These are phyloP conservation scores for Tryphoninae sp. DNA, from an alignment of 2,888 invertebrate genomes.

Conservation along the genomic window DNA sequence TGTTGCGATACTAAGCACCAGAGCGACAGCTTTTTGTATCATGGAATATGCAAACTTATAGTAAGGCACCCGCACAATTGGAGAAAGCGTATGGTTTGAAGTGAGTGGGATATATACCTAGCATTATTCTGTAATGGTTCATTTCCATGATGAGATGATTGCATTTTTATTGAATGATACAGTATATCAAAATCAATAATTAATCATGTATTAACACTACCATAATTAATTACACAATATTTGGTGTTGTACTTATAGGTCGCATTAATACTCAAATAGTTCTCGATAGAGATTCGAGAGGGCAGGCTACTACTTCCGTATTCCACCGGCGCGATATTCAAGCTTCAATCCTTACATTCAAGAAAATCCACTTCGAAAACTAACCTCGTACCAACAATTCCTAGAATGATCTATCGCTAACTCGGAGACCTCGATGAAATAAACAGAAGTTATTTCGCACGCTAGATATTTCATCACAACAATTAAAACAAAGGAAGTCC, in stretches of 20 bases:
- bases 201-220: not conserved
- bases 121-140: not conserved
- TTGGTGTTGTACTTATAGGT: not conserved
- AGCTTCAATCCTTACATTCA: not conserved
- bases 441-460: too few relatives aligned
- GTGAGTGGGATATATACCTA: not conserved
- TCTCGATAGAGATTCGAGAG: not conserved
- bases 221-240: not conserved
- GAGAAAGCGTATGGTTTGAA: not conserved
- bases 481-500: too few relatives aligned
- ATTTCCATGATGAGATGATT: not conserved
- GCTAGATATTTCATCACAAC: too few relatives aligned
- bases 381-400: too few relatives aligned
- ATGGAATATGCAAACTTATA: not conserved
- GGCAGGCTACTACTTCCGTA: slow-evolving; percentile 37
- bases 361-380: not conserved
- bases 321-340: slow-evolving; percentile 30
- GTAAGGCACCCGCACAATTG: not conserved
- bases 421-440: too few relatives aligned
- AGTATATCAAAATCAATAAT: not conserved
- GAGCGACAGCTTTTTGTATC: slow-evolving; percentile 1
- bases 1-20: not conserved
- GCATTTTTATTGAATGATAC: not conserved
- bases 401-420: too few relatives aligned
- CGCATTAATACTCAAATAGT: not conserved